phyloP scores from a whole-genome alignment of 2,797 vertebrate species.

The Poecilia wingei region DNA sequence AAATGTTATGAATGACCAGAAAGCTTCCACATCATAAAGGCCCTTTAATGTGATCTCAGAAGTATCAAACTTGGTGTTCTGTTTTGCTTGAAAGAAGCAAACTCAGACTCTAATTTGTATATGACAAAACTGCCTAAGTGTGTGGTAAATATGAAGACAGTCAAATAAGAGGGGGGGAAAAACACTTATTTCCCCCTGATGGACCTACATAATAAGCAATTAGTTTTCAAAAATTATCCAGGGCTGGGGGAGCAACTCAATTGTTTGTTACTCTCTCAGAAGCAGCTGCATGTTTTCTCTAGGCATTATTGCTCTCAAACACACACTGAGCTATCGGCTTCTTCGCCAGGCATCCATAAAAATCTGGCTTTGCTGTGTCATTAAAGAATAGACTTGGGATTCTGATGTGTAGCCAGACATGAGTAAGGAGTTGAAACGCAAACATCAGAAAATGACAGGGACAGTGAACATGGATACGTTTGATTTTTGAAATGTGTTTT shows the following conservation, averaged over 20 bases:
- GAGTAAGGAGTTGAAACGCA: constrained; percentile 21
- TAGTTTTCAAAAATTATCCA: constrained; percentile 62
- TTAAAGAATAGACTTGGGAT: constrained; percentile 55
- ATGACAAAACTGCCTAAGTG: constrained; percentile 26
- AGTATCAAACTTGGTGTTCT: constrained; percentile 10
- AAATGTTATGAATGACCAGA: neutral
- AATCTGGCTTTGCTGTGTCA: constrained; percentile 26
- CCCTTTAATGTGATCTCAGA: constrained; percentile 16
- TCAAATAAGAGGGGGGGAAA: constrained; percentile 31
- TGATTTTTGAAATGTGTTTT: neutral
- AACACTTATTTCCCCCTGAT: constrained; percentile 53
- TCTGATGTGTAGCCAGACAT: constrained; percentile 31
- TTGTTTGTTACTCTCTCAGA: constrained; percentile 63
- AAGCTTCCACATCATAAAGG: neutral
- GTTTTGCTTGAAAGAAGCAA: constrained; percentile 10
- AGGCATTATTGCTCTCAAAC: constrained; percentile 54
- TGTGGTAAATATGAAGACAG: constrained; percentile 24
- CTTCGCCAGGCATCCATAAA: constrained; percentile 28
- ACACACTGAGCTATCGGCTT: constrained; percentile 21
- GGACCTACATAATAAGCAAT: constrained; percentile 61
- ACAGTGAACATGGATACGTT: neutral
- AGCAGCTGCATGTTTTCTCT: constrained; percentile 51
- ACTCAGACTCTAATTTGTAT: constrained; percentile 35
- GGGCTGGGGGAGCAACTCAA: constrained; percentile 27
- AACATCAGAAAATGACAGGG: constrained; percentile 4